A percentile compares a stretch with the other conserved stretches of the same genome.
Evolutionary conservation across 2,797 vertebrate species (phyloP).

Genomic region (Danio kyathit): DNA sequence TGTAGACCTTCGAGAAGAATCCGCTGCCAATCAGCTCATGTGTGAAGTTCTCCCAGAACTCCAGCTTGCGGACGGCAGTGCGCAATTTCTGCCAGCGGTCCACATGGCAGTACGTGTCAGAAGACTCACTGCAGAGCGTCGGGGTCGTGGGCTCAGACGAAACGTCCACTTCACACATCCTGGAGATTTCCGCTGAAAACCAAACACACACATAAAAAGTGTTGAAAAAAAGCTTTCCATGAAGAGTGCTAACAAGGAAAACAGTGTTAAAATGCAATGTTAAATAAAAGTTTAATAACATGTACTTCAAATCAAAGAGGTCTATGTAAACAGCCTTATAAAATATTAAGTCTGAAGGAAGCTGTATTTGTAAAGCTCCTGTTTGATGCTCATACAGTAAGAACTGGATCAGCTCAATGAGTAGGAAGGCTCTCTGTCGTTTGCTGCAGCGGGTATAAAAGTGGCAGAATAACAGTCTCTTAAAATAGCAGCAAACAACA

Average conservation of each 20-base stretch:
- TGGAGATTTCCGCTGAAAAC: constrained; percentile 74
- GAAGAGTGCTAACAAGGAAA: not conserved
- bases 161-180: constrained; percentile 78
- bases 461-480: constrained; percentile 59
- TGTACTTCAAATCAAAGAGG: not conserved
- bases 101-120: constrained; percentile 74
- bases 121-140: constrained; percentile 71
- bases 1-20: constrained; percentile 92
- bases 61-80: constrained; percentile 86
- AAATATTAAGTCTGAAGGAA: not conserved
- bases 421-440: constrained; percentile 49
- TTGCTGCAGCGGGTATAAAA: constrained; percentile 63
- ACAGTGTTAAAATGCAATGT: not conserved
- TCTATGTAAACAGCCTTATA: not conserved
- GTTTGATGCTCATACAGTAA: constrained; percentile 51
- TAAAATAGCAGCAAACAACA: constrained; percentile 60
- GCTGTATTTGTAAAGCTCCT: constrained; percentile 12
- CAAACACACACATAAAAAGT: constrained; percentile 23
- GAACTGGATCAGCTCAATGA: constrained; percentile 54
- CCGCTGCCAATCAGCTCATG: constrained; percentile 86
- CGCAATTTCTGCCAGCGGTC: constrained; percentile 89
- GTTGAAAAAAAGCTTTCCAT: constrained; percentile 20
- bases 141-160: constrained; percentile 78
- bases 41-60: constrained; percentile 90
- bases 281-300: constrained; percentile 16